Evolutionary conservation across 2,113 vertebrate genomes (phyloP), one percentile per base, ranked within the genome.

Genomic region (Mesembrinibis cayennensis): DNA sequence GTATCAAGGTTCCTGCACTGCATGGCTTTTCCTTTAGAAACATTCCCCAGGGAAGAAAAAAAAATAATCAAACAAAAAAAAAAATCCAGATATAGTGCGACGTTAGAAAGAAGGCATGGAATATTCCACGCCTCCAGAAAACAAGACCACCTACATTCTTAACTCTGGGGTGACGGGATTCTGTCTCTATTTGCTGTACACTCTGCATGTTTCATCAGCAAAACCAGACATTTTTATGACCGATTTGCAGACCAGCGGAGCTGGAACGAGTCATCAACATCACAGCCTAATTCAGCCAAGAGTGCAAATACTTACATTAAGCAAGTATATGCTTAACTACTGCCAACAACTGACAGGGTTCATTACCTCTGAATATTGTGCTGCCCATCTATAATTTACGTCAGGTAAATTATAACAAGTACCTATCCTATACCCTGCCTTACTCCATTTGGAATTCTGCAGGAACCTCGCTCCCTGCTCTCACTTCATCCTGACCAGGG

Each of bases 401-500:
- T 2, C 42, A 34, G 84, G 73, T 49, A 36, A 36, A 13, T 49
- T 10, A 11, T 9, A 56, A 42, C 67, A 4, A 70, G 55, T 3
- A 12, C 25, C 81, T 45, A 16, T 21, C 50, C 77, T 40, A 12
- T 14, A 9, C 12, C 61, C 59, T 53, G 67, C 50, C n/a, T 8
- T 1, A 2, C 70, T 22, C 61, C 27, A 0, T 1, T 1, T 1
- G 2, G 62, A 49, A 65, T 45, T 13, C 69, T 6, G 56, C 70
- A 58, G 0, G 22, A 62, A 26, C 73, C 61, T 36, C 0, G 0
- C 36, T 8, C 5, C 63, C 47, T 4, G 7, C 67, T 40, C 59
- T 18, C 17, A 1, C 38, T 18, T 23, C 12, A 14, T 3, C 19
- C 73, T 3, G 27, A 29, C 0, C 20, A 10, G 11, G 47, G 52